Evolutionary conservation across 2,113 vertebrate species (phyloP).

Genomic region (Erythrolamprus reginae): DNA sequence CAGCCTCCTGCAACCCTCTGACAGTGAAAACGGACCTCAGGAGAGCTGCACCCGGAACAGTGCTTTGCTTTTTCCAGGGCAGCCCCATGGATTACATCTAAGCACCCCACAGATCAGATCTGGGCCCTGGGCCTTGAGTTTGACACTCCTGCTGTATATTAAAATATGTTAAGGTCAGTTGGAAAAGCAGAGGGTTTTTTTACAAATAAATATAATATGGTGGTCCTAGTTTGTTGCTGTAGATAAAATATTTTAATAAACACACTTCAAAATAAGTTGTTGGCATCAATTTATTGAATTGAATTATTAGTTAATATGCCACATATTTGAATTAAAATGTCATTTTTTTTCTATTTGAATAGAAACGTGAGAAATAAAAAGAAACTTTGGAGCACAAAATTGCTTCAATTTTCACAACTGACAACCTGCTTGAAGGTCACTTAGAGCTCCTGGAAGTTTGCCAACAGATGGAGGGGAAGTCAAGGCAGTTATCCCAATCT

Average conservation of each 20-base stretch:
- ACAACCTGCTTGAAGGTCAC: neutral
- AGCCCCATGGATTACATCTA: too few species aligned
- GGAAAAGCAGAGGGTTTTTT: neutral
- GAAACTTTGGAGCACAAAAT: neutral
- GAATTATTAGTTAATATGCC: neutral
- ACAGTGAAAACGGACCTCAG: too few species aligned
- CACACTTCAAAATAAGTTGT: neutral
- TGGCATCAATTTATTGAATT: neutral
- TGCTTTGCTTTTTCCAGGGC: too few species aligned
- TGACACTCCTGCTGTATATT: neutral
- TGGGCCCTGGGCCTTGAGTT: too few species aligned
- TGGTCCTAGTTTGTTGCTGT: neutral
- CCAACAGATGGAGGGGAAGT: neutral
- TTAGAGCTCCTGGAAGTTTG: neutral
- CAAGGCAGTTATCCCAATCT: neutral
- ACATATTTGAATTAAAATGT: neutral
- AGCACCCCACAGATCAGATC: too few species aligned
- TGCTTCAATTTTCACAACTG: neutral
- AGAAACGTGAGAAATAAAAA: neutral
- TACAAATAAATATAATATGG: neutral
- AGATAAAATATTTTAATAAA: neutral
- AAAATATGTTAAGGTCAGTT: neutral
- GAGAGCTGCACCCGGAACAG: too few species aligned
- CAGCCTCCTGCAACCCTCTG: too few species aligned
- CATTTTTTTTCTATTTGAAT: neutral